Conservation (phyloP, 2,797 vertebrate species). For the Chiloscyllium punctatum region DNA sequence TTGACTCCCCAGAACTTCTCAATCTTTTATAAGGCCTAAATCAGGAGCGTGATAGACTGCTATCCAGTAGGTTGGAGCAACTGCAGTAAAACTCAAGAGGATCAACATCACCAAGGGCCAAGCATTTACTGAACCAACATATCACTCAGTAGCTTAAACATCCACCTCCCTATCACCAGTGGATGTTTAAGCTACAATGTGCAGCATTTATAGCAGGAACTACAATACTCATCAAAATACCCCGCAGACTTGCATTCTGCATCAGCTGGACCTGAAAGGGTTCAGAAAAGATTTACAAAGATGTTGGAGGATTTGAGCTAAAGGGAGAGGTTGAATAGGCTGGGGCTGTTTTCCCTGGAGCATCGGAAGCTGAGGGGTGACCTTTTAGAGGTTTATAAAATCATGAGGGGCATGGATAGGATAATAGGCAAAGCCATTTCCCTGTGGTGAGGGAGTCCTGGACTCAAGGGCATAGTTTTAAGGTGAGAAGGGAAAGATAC, state of each 20-base stretch:
- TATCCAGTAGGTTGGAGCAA: neutral
- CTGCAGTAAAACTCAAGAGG: neutral
- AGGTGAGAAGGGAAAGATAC: no score
- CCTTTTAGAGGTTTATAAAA: no score
- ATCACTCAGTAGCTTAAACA: neutral
- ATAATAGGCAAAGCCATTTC: no score
- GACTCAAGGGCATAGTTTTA: no score
- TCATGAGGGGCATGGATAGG: no score
- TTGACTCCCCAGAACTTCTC: neutral
- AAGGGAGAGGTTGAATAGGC: no score
- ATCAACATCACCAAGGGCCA: neutral
- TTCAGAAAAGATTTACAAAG: no score
- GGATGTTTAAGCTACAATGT: neutral
- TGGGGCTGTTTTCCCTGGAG: no score
- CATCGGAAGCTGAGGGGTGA: no score
- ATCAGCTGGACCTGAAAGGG: neutral
- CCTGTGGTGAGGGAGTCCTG: no score
- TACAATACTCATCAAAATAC: neutral
- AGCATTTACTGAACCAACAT: neutral
- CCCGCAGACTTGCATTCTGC: neutral
- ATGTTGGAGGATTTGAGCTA: no score
- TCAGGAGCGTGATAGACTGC: neutral
- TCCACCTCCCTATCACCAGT: neutral
- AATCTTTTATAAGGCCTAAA: neutral
- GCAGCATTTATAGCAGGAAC: neutral